Evolutionary conservation across 30 jellyfish, hydroid and myxozoan genomes (phyloP), one percentile per base, ranked within the genome.

Genomic region (Phacellophora camtschatica): DNA sequence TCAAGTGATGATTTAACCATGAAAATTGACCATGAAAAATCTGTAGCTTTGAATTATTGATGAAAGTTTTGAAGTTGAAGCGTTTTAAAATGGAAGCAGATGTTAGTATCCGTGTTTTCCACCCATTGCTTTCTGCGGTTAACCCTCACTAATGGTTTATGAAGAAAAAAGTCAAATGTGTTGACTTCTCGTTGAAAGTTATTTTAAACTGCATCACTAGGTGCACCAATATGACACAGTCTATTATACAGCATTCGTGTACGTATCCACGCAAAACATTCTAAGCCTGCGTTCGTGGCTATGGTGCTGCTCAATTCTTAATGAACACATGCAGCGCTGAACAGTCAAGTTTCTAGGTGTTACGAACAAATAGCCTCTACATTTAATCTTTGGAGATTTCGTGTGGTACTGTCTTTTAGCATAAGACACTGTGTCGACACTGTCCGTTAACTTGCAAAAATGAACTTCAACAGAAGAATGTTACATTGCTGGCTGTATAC

Each of bases 121-220:
- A n/a, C 82, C 90, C 90, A 39, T 78, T 78, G 75, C 90, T 78
- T 78, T 78, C 58, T 78, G 90, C 51, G 90, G 90, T 78, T 78
- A 78, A 62, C 90, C 90, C 82, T 78, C 41, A 33, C 64, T 78
- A 78, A 33, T 35, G 90, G 90, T 48, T 78, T 78, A 62, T 63
- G 63, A 78, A 61, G 51, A 78, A 78, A 71, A 78, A 31, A 67
- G 39, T 41, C 69, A 30, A 61, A 34, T 25, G 42, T 48, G 36
- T 78, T 78, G 90, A 78, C 82, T 78, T 59, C 62, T 78, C n/a
- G n/a, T n/a, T n/a, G n/a, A n/a, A n/a, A n/a, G n/a, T n/a, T n/a
- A n/a, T n/a, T n/a, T n/a, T n/a, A n/a, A n/a, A n/a, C n/a, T n/a
- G n/a, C n/a, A n/a, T n/a, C n/a, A n/a, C n/a, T n/a, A n/a, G n/a